phyloP scores from a whole-genome alignment of 2,888 invertebrate species.

The Ochlodes sylvanus region DNA sequence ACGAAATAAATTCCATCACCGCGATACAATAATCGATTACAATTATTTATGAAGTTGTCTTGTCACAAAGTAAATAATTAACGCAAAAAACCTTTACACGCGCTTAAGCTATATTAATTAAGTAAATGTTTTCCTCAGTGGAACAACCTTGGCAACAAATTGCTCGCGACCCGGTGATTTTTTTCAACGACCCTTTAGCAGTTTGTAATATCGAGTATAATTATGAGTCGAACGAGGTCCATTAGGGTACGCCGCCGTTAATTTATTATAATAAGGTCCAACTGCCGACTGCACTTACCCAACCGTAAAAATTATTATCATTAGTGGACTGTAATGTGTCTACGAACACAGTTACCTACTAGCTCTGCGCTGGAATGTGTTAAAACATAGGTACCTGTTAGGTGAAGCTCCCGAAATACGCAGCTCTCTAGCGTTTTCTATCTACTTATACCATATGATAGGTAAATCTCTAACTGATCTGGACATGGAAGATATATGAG shows the following conservation, averaged over 20 bases:
- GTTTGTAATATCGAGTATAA: slow-evolving; percentile 71
- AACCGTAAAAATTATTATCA: slow-evolving; percentile 80
- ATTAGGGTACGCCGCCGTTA: slow-evolving; percentile 75
- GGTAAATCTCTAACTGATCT: no score
- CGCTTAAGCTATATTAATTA: slow-evolving; percentile 31
- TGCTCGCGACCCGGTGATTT: slow-evolving; percentile 51
- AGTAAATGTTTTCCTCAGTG: slow-evolving; percentile 38
- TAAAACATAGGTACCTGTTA: slow-evolving; percentile 12
- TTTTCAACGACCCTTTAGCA: slow-evolving; percentile 66
- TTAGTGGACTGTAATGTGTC: slow-evolving; percentile 63
- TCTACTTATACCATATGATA: no score
- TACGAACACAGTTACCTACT: slow-evolving; percentile 45
- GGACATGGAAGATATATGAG: no score
- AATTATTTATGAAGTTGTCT: slow-evolving; percentile 8
- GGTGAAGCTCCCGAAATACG: slow-evolving; percentile 18
- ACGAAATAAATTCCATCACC: not conserved
- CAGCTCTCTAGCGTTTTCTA: not conserved
- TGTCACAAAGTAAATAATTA: slow-evolving; percentile 33
- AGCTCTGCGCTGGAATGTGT: not conserved
- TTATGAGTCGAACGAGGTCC: slow-evolving; percentile 66
- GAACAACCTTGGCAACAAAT: slow-evolving; percentile 47
- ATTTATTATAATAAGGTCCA: slow-evolving; percentile 82
- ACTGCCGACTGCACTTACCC: slow-evolving; percentile 73
- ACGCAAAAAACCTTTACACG: slow-evolving; percentile 28
- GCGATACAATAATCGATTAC: not conserved